Evolutionary conservation across 2,888 invertebrate genomes (phyloP).

Genomic region (Ormyrus thymus): DNA sequence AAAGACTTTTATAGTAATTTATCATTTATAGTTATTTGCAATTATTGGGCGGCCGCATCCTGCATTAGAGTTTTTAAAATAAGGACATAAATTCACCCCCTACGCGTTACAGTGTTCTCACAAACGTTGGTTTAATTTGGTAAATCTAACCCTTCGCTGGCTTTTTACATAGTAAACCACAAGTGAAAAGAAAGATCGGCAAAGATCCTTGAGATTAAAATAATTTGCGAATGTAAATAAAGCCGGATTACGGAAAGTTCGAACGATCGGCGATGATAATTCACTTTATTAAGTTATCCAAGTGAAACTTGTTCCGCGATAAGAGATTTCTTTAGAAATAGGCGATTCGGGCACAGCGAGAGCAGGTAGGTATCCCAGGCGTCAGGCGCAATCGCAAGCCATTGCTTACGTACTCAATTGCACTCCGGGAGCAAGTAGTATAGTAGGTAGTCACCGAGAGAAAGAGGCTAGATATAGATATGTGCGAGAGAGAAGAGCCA

Average conservation of each 20-base stretch:
- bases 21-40: too few relatives aligned
- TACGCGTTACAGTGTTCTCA: too few relatives aligned
- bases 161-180: not conserved
- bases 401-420: slow-evolving; percentile 43
- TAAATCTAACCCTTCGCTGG: too few relatives aligned
- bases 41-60: too few relatives aligned
- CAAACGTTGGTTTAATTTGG: too few relatives aligned
- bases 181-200: too few relatives aligned
- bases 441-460: not conserved
- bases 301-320: not conserved
- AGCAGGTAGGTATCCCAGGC: slow-evolving; percentile 6
- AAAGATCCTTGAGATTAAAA: too few relatives aligned
- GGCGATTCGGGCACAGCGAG: not conserved
- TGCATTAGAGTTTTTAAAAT: too few relatives aligned
- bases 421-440: not conserved
- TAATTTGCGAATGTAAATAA: too few relatives aligned
- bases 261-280: not conserved
- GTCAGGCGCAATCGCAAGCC: slow-evolving; percentile 34
- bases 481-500: not conserved
- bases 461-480: not conserved
- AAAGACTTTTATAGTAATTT: too few relatives aligned
- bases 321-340: slow-evolving; percentile 18
- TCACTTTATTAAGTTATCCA: slow-evolving; percentile 1
- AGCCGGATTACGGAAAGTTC: too few relatives aligned
- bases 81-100: too few relatives aligned